A percentile compares a stretch with the other conserved stretches of the same genome.
phyloP scores from a whole-genome alignment of 2,888 invertebrate genomes.

The Patella depressa region DNA sequence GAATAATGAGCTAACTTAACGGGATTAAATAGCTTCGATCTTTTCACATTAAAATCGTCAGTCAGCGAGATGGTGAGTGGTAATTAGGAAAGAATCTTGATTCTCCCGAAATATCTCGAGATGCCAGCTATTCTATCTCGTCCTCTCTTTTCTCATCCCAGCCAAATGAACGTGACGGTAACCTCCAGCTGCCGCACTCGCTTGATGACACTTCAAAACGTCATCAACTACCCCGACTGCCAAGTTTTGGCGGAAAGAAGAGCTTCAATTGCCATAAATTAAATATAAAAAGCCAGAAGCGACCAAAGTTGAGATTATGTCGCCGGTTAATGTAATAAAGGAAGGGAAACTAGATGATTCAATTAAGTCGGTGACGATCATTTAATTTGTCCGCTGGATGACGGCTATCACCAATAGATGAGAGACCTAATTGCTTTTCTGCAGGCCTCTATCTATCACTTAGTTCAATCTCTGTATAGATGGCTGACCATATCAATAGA shows the following conservation, averaged over 20 bases:
- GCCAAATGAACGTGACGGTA: constrained; percentile 10
- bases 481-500: too few species aligned
- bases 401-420: constrained; percentile 1
- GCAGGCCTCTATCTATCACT: too few species aligned
- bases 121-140: neutral
- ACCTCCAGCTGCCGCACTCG: constrained; percentile 9
- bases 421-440: neutral
- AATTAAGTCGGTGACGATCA: constrained; percentile 28
- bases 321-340: constrained; percentile 33
- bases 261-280: constrained; percentile 28
- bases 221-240: constrained; percentile 10
- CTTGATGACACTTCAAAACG: constrained; percentile 11
- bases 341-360: constrained; percentile 35
- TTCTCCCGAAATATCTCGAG: constrained; percentile 9
- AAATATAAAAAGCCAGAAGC: constrained; percentile 37
- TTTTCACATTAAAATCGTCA: constrained; percentile 31
- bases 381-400: constrained; percentile 22
- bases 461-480: too few species aligned
- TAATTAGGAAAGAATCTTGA: constrained; percentile 27
- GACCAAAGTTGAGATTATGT: constrained; percentile 27
- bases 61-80: constrained; percentile 24
- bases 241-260: constrained; percentile 10
- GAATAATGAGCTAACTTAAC: constrained; percentile 55
- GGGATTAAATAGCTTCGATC: constrained; percentile 51
- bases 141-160: neutral